phyloP scores from a whole-genome alignment of 2,113 vertebrate species.

The Nannospalax galili region DNA sequence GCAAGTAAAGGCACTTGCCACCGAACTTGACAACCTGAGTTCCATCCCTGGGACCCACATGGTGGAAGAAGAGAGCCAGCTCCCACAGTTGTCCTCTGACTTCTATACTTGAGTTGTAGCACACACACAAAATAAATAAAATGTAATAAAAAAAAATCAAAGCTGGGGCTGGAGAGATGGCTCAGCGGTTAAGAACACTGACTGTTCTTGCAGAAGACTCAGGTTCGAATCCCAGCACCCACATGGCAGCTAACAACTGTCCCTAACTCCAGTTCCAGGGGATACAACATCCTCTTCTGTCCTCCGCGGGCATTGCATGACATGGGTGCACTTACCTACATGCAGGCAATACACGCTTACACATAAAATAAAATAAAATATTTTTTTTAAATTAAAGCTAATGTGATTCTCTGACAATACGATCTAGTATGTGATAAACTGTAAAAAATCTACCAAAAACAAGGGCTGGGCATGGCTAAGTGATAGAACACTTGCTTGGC shows the following conservation, averaged over 20 bases:
- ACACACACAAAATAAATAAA: not conserved
- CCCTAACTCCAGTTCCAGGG: too few species aligned
- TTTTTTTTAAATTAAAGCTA: not conserved
- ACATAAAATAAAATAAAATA: not conserved
- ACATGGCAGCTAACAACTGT: not conserved
- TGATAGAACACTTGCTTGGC: not conserved
- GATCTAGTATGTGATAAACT: not conserved
- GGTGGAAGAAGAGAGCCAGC: not conserved
- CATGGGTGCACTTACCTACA: not conserved
- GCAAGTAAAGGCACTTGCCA: too few species aligned
- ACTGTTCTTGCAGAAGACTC: not conserved
- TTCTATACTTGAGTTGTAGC: not conserved
- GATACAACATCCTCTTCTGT: not conserved
- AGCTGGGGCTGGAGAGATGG: not conserved
- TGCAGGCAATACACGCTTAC: not conserved
- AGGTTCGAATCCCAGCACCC: not conserved
- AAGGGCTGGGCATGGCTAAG: not conserved
- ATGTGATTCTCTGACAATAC: slow-evolving; percentile 25
- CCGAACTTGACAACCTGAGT: not conserved
- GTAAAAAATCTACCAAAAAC: not conserved
- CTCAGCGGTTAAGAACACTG: not conserved
- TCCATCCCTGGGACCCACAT: not conserved
- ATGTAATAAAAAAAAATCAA: not conserved
- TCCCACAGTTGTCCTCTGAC: not conserved
- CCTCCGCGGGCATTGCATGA: too few species aligned